These are phyloP conservation scores for Sarcophaga caerulescens DNA, from an alignment of 2,888 invertebrate species.

Conservation along the genomic window DNA sequence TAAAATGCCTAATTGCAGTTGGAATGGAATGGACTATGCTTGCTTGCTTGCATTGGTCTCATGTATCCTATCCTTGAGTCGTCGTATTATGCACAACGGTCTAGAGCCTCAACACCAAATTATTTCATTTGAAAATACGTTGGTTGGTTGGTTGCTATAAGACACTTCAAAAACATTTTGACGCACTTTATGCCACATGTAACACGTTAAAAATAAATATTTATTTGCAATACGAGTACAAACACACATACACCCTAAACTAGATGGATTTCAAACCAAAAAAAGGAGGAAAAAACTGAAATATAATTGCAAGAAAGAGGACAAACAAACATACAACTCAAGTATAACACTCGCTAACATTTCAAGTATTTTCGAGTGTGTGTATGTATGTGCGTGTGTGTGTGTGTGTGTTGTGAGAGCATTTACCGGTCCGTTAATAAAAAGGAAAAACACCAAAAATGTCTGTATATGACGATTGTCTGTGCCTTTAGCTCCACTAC, in stretches of 20 bases:
- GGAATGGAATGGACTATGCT: no score
- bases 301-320: background rate
- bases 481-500: background rate
- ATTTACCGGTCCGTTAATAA: background rate
- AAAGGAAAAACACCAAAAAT: constrained; percentile 5
- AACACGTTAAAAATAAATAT: constrained; percentile 33
- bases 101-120: constrained; percentile 4
- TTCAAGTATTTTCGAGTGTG: background rate
- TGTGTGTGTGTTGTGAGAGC: background rate
- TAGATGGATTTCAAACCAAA: no score
- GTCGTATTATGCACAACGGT: constrained; percentile 26
- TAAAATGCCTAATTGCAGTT: no score
- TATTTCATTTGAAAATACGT: background rate
- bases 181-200: constrained; percentile 34
- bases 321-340: constrained; percentile 29
- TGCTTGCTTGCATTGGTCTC: no score
- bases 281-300: background rate
- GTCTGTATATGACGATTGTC: constrained; percentile 30
- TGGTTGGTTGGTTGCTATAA: no score
- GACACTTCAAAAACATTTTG: background rate
- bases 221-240: background rate
- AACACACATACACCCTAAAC: background rate
- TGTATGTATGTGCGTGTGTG: no score
- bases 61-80: constrained; percentile 5
- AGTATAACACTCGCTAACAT: constrained; percentile 11